Evolutionary conservation across 2,113 vertebrate genomes (phyloP), one percentile per base, ranked within the genome.

Genomic region (Stigmatopora argus): DNA sequence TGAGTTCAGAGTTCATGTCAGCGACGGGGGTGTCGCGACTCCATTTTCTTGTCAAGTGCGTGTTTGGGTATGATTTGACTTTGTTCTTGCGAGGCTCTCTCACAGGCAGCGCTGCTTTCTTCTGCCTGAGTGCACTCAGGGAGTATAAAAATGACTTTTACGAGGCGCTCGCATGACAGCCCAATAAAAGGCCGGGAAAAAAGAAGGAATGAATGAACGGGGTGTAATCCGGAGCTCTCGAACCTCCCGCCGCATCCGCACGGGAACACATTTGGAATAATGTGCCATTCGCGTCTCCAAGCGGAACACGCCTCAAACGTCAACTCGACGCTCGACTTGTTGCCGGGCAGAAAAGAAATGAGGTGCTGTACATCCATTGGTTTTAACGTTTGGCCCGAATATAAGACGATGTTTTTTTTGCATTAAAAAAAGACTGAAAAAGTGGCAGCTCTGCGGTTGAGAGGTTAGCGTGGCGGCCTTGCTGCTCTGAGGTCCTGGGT

Each of bases 61-160:
- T 56, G 41, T 35, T 14, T 62, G 38, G 55, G 0, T 44, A 14
- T 52, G 18, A 51, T 70, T 69, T 26, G 46, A 38, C 59, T 58
- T 49, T 63, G 73, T 70, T 62, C 0, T 19, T 46, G 66, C 55
- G 62, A 72, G 72, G 69, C 15, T 74, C 51, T 63, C 63, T 41
- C 71, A n/a, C 65, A 65, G 57, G 3, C 58, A 48, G 45, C 21
- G 35, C 7, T 57, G 59, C 17, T 62, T 61, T 73, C 70, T 5
- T 72, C 51, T 48, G 72, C 58, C 72, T 3, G 60, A 75, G 45
- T 44, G 13, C 79, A 82, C 75, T 78, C 45, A 72, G 66, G 65
- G 73, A 61, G 17, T 49, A 77, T 70, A 74, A 75, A 59, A 80
- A 12, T 46, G 17, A 65, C 62, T 77, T 61, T 85, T 72, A 83